phyloP scores from a whole-genome alignment of 2,888 invertebrate species.

The Eucera pruinosa region DNA sequence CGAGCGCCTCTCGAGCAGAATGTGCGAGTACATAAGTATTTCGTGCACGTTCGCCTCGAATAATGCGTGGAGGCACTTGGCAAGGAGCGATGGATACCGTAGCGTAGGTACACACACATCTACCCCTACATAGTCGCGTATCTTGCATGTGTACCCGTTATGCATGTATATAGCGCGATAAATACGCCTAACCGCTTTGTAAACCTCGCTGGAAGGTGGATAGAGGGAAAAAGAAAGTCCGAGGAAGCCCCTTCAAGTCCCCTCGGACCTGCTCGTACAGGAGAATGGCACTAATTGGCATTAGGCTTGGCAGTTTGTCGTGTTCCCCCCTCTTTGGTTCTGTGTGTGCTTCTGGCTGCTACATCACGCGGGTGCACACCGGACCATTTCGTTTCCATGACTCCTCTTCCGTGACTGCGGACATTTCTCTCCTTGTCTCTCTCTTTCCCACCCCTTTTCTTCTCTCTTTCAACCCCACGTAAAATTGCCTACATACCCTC shows the following conservation, averaged over 20 bases:
- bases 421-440: conserved; percentile 54
- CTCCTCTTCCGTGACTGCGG: conserved; percentile 62
- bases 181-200: conserved; percentile 66
- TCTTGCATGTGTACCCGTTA: neutral
- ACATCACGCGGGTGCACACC: conserved; percentile 37
- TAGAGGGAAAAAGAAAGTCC: conserved; percentile 62
- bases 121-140: neutral
- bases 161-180: conserved; percentile 57
- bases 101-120: neutral
- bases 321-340: conserved; percentile 63
- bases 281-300: conserved; percentile 84
- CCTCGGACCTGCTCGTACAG: conserved; percentile 72
- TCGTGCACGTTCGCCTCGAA: conserved; percentile 66
- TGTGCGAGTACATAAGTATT: conserved; percentile 63
- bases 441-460: neutral
- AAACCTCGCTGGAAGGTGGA: conserved; percentile 57
- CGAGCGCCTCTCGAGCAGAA: conserved; percentile 22
- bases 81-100: conserved; percentile 40
- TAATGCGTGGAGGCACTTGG: conserved; percentile 60
- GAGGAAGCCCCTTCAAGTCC: conserved; percentile 64
- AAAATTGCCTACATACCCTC: conserved; percentile 44
- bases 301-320: conserved; percentile 83
- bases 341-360: conserved; percentile 32
- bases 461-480: conserved; percentile 3
- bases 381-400: conserved; percentile 59